A percentile compares a stretch with the other conserved stretches of the same genome.
Evolutionary conservation across 2,888 invertebrate species (phyloP).

Genomic region (Torymus tubicola): DNA sequence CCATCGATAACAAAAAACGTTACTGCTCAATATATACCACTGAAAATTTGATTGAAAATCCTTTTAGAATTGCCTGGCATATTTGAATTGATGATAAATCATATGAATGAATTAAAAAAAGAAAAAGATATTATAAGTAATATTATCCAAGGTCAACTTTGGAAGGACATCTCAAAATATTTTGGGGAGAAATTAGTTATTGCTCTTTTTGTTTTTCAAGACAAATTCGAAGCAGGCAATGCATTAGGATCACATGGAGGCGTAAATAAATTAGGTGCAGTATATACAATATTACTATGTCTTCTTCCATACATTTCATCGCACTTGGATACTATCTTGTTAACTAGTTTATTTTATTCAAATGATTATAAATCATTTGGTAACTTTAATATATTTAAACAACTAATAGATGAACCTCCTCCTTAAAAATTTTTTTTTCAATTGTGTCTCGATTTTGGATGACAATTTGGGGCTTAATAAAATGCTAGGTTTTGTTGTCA

Average conservation of each 20-base stretch:
- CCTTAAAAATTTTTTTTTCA: background rate
- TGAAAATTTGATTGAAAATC: background rate
- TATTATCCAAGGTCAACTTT: no score
- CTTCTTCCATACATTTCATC: background rate
- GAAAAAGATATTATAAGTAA: background rate
- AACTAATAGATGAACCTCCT: background rate
- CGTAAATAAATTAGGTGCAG: background rate
- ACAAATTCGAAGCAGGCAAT: background rate
- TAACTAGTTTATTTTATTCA: background rate
- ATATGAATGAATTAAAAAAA: background rate
- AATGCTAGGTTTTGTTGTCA: background rate
- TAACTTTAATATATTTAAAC: background rate
- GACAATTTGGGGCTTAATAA: conserved; percentile 1
- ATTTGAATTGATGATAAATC: background rate
- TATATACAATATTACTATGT: background rate
- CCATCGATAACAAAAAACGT: background rate
- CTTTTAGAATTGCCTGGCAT: background rate
- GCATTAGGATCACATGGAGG: background rate
- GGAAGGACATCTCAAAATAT: no score
- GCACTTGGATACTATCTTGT: background rate
- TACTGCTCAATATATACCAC: background rate
- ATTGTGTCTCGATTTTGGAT: background rate
- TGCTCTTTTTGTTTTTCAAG: background rate
- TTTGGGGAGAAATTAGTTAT: no score
- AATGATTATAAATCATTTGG: background rate